These are phyloP conservation scores for Heliconius sara DNA, from an alignment of 2,888 invertebrate species.

Conservation along the genomic window DNA sequence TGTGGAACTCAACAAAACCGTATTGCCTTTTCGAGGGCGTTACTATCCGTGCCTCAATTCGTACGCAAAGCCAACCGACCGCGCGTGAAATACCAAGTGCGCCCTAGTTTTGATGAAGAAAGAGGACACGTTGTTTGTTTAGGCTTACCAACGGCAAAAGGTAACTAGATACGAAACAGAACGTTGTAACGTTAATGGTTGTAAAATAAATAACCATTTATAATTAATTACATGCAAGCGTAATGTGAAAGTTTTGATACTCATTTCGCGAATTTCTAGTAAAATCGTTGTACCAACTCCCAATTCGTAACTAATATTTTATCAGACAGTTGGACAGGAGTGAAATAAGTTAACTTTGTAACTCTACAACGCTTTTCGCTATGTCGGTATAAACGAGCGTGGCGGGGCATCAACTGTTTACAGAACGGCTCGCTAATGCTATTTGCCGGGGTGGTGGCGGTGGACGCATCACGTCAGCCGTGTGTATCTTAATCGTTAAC, in stretches of 20 bases:
- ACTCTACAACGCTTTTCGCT: slow-evolving; percentile 51
- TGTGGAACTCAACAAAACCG: slow-evolving; percentile 74
- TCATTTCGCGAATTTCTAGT: not conserved
- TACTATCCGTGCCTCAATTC: slow-evolving; percentile 79
- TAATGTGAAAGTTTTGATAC: not conserved
- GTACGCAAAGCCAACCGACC: slow-evolving; percentile 76
- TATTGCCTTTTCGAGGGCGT: slow-evolving; percentile 78
- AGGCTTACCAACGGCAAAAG: slow-evolving; percentile 69
- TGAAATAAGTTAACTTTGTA: slow-evolving; percentile 51
- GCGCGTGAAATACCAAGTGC: slow-evolving; percentile 83
- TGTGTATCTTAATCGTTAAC: slow-evolving; percentile 80
- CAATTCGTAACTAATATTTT: slow-evolving; percentile 31
- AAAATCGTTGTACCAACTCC: not conserved
- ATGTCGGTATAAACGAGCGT: slow-evolving; percentile 56
- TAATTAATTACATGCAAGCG: slow-evolving; percentile 3
- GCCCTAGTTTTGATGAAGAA: slow-evolving; percentile 79
- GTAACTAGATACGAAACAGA: slow-evolving; percentile 76
- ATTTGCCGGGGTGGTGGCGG: slow-evolving; percentile 66
- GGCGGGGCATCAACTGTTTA: slow-evolving; percentile 64
- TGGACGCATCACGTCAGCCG: slow-evolving; percentile 70
- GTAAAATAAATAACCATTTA: not conserved
- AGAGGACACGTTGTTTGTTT: slow-evolving; percentile 80
- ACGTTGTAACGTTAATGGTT: slow-evolving; percentile 49
- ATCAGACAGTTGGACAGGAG: slow-evolving; percentile 24
- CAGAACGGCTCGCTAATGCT: slow-evolving; percentile 74